These are phyloP conservation scores for Melipona bicolor DNA, from an alignment of 2,888 invertebrate genomes.

Conservation along the genomic window DNA sequence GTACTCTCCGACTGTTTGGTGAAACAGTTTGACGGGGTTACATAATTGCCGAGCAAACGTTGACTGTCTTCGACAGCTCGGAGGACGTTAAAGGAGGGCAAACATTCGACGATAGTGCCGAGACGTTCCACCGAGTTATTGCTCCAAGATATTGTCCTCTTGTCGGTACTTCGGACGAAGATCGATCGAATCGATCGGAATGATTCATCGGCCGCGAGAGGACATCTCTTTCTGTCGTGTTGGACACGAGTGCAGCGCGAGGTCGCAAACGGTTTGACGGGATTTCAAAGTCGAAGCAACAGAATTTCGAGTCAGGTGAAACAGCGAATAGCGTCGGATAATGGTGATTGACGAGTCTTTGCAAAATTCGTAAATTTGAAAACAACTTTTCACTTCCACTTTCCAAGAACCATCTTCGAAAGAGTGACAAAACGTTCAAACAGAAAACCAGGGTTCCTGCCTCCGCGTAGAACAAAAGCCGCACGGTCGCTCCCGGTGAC, in stretches of 20 bases:
- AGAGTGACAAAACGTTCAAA: background rate
- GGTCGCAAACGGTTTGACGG: too few relatives aligned
- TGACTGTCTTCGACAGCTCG: conserved; percentile 78
- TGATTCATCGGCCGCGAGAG: background rate
- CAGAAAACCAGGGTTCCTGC: too few relatives aligned
- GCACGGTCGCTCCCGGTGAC: background rate
- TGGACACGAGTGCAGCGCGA: background rate
- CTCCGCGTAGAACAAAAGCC: background rate
- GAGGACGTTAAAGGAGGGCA: conserved; percentile 73
- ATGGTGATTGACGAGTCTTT: too few relatives aligned
- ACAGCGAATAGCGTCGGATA: too few relatives aligned
- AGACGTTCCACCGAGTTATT: conserved; percentile 26
- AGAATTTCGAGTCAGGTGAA: too few relatives aligned
- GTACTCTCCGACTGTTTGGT: conserved; percentile 78
- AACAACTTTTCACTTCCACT: too few relatives aligned
- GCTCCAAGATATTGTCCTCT: conserved; percentile 40
- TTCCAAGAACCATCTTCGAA: background rate
- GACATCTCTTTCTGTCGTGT: conserved; percentile 11
- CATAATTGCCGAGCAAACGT: conserved; percentile 82
- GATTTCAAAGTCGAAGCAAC: too few relatives aligned
- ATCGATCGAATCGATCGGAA: background rate
- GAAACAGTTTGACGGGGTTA: conserved; percentile 83
- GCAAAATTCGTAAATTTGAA: too few relatives aligned
- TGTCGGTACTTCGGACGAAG: background rate
- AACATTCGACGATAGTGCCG: conserved; percentile 61